phyloP scores from a whole-genome alignment of 2,888 invertebrate genomes.

The Troides helena region DNA sequence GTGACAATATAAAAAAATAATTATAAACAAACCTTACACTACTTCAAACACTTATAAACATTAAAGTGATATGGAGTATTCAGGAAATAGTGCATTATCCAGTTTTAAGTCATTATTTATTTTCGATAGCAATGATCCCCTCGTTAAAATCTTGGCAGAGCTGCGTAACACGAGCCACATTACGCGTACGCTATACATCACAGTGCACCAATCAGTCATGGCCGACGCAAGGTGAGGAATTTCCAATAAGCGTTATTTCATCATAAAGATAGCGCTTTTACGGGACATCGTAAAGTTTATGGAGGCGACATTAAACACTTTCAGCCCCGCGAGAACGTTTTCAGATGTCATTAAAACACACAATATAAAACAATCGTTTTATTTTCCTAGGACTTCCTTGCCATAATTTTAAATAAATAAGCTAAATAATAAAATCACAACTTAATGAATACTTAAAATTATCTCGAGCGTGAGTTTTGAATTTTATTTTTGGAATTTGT shows the following conservation, averaged over 20 bases:
- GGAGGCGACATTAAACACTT: conserved; percentile 6
- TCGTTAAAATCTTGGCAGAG: not conserved
- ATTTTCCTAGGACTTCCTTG: conserved; percentile 76
- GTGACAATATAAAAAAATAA: too few species aligned
- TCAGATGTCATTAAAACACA: conserved; percentile 39
- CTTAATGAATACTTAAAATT: conserved; percentile 79
- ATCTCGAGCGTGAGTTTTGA: conserved; percentile 63
- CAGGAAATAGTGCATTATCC: too few species aligned
- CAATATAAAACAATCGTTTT: conserved; percentile 66
- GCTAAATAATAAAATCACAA: conserved; percentile 78
- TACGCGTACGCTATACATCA: not conserved
- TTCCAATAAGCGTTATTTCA: not conserved
- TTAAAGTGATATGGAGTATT: too few species aligned
- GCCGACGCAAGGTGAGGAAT: conserved; percentile 1
- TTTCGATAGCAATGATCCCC: too few species aligned
- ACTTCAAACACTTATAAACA: too few species aligned
- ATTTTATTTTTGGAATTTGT: conserved; percentile 63
- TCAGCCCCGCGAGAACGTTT: not conserved
- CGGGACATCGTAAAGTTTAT: conserved; percentile 10
- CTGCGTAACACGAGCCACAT: not conserved
- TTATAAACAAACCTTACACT: too few species aligned
- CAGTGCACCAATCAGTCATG: conserved; percentile 10
- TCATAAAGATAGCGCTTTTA: conserved; percentile 22
- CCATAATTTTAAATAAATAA: conserved; percentile 80
- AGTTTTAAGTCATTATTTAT: too few species aligned